Evolutionary conservation across 2,113 vertebrate genomes (phyloP), one percentile per base, ranked within the genome.

Genomic region (Riparia riparia): DNA sequence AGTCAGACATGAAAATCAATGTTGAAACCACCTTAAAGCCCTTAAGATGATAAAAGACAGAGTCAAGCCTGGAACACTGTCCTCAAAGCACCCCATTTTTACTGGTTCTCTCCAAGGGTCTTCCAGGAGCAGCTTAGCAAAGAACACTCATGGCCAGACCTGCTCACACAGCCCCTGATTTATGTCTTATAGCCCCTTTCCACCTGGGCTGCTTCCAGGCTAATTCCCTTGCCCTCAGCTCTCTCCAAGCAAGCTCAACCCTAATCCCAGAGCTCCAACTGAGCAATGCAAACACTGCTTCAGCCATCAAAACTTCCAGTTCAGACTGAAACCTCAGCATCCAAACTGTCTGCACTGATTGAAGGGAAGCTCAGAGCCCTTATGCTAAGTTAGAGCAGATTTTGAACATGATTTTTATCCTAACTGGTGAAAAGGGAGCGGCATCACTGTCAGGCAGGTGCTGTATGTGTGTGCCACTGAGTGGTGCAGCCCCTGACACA

Each of bases 1-100:
- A 85, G 78, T 94, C 97, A 97, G 96, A 97, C 97, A 92, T 73
- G 89, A 95, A 98, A 97, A 97, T 97, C 97, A 97, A 96, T 97
- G 97, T 84, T 95, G 95, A 98, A 98, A 97, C 96, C 95, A 97
- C 96, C 95, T 98, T 97, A 97, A 98, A 97, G 89, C 76, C 68
- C 92, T 96, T 95, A 84, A 90, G 93, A 97, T 97, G 91, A 98
- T 89, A 97, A 96, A 98, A 98, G 82, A 89, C 91, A 95, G 96
- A 97, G 91, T 44, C 78, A 90, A 97, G 96, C 76, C 90, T 95
- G 90, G 95, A 97, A 97, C 93, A 82, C 50, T 97, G 95, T 97
- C 97, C 96, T 97, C 78, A 93, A 77, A 97, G 80, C 4, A 98
- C 87, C 96, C 94, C 56, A 20, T 54, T 89, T 93, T 87, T 68